These are phyloP conservation scores for Gymnocypris eckloni DNA, from an alignment of 2,797 vertebrate species.

Conservation along the genomic window DNA sequence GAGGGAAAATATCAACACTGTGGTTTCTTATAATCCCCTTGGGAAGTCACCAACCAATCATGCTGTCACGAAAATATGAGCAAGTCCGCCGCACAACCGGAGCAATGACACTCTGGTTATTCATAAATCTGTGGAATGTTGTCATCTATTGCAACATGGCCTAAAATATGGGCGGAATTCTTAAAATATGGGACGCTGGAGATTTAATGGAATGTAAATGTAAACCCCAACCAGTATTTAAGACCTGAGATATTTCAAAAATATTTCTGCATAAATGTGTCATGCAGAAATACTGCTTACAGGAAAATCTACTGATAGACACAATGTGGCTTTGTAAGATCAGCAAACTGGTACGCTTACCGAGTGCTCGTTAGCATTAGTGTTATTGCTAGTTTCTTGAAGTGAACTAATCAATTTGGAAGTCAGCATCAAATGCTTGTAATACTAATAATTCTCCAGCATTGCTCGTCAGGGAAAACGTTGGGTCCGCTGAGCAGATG, in stretches of 20 bases:
- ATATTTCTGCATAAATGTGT: slow-evolving; percentile 33
- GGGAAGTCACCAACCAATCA: slow-evolving; percentile 44
- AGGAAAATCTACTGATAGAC: slow-evolving; percentile 32
- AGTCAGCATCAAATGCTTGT: slow-evolving; percentile 8
- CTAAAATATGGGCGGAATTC: slow-evolving; percentile 33
- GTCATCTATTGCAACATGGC: slow-evolving; percentile 48
- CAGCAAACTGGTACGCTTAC: not conserved
- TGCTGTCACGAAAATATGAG: slow-evolving; percentile 22
- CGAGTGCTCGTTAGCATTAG: not conserved
- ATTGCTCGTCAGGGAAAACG: slow-evolving; percentile 11
- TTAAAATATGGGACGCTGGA: slow-evolving; percentile 37
- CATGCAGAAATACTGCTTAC: slow-evolving; percentile 2
- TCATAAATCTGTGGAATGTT: slow-evolving; percentile 56
- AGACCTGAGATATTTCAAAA: slow-evolving; percentile 44
- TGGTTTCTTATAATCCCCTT: slow-evolving; percentile 40
- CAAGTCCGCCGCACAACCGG: slow-evolving; percentile 17
- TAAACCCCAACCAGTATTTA: slow-evolving; percentile 38
- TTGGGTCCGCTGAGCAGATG: slow-evolving; percentile 3
- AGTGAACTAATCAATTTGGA: not conserved
- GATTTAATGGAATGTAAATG: slow-evolving; percentile 35
- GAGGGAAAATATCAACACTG: slow-evolving; percentile 33
- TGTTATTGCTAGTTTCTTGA: not conserved
- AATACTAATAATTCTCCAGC: slow-evolving; percentile 38
- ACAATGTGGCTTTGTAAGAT: slow-evolving; percentile 36
- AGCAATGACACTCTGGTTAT: slow-evolving; percentile 37